Conservation (phyloP, 2,797 vertebrate species). For the Gadopsis marmoratus region DNA sequence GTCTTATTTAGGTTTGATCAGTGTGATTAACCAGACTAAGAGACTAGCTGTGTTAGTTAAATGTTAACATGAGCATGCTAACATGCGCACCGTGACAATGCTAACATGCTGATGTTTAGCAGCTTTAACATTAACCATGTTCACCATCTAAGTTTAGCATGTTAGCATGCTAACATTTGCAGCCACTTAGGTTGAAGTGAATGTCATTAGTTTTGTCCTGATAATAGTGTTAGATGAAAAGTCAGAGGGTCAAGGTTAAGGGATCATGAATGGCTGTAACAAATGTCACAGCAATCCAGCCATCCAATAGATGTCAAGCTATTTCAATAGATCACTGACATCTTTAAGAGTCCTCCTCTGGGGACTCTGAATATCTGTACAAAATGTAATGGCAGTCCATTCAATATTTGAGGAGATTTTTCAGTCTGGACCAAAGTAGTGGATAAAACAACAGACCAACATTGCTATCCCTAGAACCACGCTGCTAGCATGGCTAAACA, state of each 20-base stretch:
- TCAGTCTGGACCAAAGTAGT: neutral
- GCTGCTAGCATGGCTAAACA: neutral
- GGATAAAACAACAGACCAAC: accelerated
- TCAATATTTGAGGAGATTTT: neutral
- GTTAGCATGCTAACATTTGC: neutral
- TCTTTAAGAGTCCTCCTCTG: neutral
- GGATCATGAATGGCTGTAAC: neutral
- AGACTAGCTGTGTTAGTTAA: no score
- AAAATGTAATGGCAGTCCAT: neutral
- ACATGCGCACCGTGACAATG: neutral
- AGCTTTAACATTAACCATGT: neutral
- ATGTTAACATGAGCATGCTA: neutral
- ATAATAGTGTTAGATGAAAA: neutral
- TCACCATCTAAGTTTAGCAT: neutral
- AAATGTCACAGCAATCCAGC: neutral
- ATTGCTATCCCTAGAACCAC: neutral
- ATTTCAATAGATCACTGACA: no score
- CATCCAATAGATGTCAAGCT: neutral
- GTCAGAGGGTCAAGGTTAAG: neutral
- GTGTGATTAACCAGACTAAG: neutral
- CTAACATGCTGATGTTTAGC: neutral
- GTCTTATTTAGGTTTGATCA: no score
- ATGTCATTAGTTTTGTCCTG: no score
- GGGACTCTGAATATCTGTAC: neutral
- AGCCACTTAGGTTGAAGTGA: no score